These are phyloP conservation scores for Oscheius sp. DNA, from an alignment of 2,888 invertebrate species.

Conservation along the genomic window DNA sequence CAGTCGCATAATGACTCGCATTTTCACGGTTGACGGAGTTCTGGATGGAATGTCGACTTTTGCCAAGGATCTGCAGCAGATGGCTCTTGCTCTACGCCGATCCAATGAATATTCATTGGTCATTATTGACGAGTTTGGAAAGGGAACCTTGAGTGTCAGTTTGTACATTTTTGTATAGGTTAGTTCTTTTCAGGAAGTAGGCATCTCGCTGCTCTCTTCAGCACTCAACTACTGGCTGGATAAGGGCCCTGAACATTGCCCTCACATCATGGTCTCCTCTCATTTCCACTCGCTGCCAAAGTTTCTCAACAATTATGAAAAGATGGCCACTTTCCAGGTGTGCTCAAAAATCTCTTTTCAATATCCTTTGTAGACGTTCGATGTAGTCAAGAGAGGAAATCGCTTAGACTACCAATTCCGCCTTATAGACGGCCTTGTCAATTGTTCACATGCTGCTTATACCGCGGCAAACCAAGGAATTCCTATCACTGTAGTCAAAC, in stretches of 20 bases:
- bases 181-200: conserved; percentile 79
- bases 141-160: conserved; percentile 80
- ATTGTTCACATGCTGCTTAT: too few species aligned
- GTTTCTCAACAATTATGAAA: conserved; percentile 32
- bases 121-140: conserved; percentile 89
- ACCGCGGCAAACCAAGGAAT: too few species aligned
- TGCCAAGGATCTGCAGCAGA: conserved; percentile 86
- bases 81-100: conserved; percentile 81
- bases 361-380: too few species aligned
- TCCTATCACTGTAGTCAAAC: too few species aligned
- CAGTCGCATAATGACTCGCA: conserved; percentile 79
- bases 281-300: conserved; percentile 81
- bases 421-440: too few species aligned
- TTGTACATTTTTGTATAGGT: background rate
- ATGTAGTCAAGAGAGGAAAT: too few species aligned
- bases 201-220: conserved; percentile 82
- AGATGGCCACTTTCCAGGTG: conserved; percentile 48
- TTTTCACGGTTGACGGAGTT: conserved; percentile 84
- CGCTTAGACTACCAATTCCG: too few species aligned
- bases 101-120: conserved; percentile 82
- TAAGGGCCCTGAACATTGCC: conserved; percentile 77
- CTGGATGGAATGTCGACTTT: conserved; percentile 86
- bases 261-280: conserved; percentile 84
- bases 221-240: conserved; percentile 81
- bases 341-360: too few species aligned